phyloP scores from a whole-genome alignment of 1,140 invertebrate species.

The Choristoneura fumiferana region DNA sequence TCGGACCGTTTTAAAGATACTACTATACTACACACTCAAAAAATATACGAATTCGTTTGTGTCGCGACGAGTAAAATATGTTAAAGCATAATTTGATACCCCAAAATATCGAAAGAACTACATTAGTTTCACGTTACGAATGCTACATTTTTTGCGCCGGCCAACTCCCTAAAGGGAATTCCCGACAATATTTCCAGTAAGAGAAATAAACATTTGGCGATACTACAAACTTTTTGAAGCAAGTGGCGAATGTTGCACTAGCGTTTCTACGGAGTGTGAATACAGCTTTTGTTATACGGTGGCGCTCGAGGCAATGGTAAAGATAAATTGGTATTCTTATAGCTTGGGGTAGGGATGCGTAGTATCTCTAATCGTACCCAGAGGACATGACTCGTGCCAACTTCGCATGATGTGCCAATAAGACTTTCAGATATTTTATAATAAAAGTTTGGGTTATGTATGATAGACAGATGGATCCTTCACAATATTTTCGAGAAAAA shows the following conservation, averaged over 20 bases:
- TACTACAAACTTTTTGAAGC: neutral
- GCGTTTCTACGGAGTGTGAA: too few relatives aligned
- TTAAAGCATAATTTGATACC: too few relatives aligned
- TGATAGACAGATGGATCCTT: too few relatives aligned
- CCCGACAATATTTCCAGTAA: constrained; percentile 11
- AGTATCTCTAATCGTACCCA: neutral
- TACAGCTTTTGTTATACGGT: neutral
- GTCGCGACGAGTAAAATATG: too few relatives aligned
- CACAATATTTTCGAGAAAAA: too few relatives aligned
- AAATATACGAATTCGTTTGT: too few relatives aligned
- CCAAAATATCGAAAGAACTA: too few relatives aligned
- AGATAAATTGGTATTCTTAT: neutral
- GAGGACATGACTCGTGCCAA: constrained; percentile 2
- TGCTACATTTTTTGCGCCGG: neutral
- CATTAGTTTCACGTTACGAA: constrained; percentile 6
- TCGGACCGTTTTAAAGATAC: too few relatives aligned
- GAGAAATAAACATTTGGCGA: neutral
- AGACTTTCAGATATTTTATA: constrained; percentile 14
- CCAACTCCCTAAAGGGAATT: neutral
- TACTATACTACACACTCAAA: too few relatives aligned
- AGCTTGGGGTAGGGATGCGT: neutral
- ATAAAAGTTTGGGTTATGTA: constrained; percentile 1
- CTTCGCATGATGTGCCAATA: constrained; percentile 8
- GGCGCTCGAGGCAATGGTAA: neutral
- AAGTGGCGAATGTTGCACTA: neutral